phyloP scores from a whole-genome alignment of 2,888 invertebrate species.

The Athetis lepigone region DNA sequence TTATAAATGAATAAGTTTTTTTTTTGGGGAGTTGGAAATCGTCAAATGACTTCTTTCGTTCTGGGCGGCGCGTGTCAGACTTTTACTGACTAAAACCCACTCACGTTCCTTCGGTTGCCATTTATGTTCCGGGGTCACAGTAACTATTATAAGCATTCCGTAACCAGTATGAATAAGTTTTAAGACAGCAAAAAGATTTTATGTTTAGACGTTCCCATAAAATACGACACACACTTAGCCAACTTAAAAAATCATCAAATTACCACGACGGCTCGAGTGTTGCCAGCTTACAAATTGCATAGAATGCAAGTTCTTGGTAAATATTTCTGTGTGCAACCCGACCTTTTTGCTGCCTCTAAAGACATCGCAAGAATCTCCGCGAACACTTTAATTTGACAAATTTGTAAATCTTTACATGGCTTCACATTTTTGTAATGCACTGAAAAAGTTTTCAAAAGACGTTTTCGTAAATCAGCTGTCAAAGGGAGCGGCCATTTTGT shows the following conservation, averaged over 20 bases:
- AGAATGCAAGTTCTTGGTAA: conserved; percentile 58
- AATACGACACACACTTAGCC: conserved; percentile 33
- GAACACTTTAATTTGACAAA: conserved; percentile 69
- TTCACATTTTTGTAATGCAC: conserved; percentile 18
- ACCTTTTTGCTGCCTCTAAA: conserved; percentile 49
- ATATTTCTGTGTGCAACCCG: conserved; percentile 50
- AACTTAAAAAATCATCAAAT: conserved; percentile 53
- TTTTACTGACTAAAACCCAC: too few species aligned
- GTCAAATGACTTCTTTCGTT: too few species aligned
- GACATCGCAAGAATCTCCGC: conserved; percentile 52
- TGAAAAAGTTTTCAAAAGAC: conserved; percentile 27
- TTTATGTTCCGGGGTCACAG: too few species aligned
- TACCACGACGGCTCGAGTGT: conserved; percentile 40
- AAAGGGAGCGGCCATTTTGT: conserved; percentile 18
- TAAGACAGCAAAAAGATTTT: conserved; percentile 3
- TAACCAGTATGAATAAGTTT: too few species aligned
- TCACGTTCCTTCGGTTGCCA: too few species aligned
- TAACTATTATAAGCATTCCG: too few species aligned
- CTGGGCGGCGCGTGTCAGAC: too few species aligned
- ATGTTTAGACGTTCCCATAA: conserved; percentile 30
- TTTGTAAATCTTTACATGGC: conserved; percentile 56
- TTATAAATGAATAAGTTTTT: too few species aligned
- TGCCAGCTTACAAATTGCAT: conserved; percentile 59
- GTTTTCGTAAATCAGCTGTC: conserved; percentile 34
- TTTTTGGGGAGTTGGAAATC: too few species aligned